phyloP scores from a whole-genome alignment of 2,113 vertebrate species.

The Clarias gariepinus region DNA sequence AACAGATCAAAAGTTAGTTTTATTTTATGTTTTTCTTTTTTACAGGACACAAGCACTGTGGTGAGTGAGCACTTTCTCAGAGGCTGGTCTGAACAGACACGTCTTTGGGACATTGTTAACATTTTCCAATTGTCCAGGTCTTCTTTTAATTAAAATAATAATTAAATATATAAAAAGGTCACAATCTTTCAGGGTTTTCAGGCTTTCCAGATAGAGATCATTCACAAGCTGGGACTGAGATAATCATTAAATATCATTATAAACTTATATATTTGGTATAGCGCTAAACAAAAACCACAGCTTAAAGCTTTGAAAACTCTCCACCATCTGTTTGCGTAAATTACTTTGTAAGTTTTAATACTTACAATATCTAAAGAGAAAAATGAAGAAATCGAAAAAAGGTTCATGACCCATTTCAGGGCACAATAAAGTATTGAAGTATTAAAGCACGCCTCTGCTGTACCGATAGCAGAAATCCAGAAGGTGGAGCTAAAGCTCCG shows the following conservation, averaged over 20 bases:
- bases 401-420: background rate
- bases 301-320: background rate
- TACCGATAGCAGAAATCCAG: constrained; percentile 35
- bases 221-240: background rate
- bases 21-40: background rate
- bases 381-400: background rate
- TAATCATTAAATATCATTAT: background rate
- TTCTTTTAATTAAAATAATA: background rate
- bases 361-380: background rate
- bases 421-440: background rate
- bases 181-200: background rate
- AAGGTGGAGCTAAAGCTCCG: constrained; percentile 45
- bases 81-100: background rate
- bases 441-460: background rate
- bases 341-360: background rate
- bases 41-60: background rate
- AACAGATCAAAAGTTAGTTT: background rate
- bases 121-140: background rate
- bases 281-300: too few species aligned
- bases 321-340: background rate
- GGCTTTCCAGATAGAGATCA: background rate
- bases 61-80: background rate
- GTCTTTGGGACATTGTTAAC: background rate
- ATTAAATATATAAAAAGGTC: background rate
- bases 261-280: background rate